These are phyloP conservation scores for Dryobota labecula DNA, from an alignment of 2,888 invertebrate genomes.

Conservation along the genomic window DNA sequence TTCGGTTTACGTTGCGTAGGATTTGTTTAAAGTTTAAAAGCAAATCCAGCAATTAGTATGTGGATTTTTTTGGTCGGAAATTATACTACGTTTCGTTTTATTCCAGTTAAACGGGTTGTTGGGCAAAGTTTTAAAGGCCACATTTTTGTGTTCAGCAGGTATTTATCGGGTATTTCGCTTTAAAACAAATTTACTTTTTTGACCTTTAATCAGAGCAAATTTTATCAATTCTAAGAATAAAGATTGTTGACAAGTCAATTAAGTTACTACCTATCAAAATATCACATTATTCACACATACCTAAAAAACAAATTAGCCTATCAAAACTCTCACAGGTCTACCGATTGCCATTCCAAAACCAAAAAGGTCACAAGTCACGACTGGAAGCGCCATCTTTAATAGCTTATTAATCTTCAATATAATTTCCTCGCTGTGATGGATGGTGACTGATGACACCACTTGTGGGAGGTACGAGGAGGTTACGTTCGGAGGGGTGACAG, in stretches of 20 bases:
- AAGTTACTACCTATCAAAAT: not conserved
- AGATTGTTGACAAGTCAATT: not conserved
- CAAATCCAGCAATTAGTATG: slow-evolving; percentile 85
- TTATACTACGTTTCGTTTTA: slow-evolving; percentile 58
- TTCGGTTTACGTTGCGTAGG: slow-evolving; percentile 82
- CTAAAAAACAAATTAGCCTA: slow-evolving; percentile 16
- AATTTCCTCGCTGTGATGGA: slow-evolving; percentile 85
- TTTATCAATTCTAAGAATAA: not conserved
- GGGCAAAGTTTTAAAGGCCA: slow-evolving; percentile 42
- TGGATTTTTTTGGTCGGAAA: slow-evolving; percentile 69
- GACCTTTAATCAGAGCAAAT: not conserved
- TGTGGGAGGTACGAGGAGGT: slow-evolving; percentile 69
- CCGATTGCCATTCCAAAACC: slow-evolving; percentile 43
- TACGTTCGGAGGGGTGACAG: slow-evolving; percentile 71
- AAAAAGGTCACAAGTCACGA: slow-evolving; percentile 44
- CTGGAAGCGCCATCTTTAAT: slow-evolving; percentile 74
- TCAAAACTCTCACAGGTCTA: slow-evolving; percentile 33
- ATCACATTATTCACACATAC: not conserved
- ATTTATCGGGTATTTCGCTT: slow-evolving; percentile 8
- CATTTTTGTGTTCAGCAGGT: slow-evolving; percentile 19
- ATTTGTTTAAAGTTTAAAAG: slow-evolving; percentile 85
- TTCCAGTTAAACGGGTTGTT: slow-evolving; percentile 53
- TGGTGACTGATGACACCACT: slow-evolving; percentile 76
- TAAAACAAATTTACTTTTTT: not conserved
- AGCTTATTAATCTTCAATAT: slow-evolving; percentile 83